Evolutionary conservation across 2,113 vertebrate species (phyloP).

Genomic region (Apistogramma diplotaenia): DNA sequence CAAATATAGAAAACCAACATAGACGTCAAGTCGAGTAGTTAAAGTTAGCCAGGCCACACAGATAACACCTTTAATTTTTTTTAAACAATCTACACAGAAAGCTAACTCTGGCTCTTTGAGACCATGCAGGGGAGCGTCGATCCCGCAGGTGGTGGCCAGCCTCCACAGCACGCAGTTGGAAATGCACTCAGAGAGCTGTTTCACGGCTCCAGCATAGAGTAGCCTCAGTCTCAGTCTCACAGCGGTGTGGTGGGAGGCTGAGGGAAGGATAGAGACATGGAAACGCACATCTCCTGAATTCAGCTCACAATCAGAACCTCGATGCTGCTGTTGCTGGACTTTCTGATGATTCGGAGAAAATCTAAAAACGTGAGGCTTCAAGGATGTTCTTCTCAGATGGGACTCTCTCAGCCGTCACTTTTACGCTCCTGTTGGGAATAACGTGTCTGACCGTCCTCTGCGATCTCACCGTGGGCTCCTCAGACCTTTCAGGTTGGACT

Average conservation of each 20-base stretch:
- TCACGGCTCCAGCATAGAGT: not conserved
- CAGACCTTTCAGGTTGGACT: slow-evolving; percentile 82
- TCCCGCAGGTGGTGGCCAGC: slow-evolving; percentile 68
- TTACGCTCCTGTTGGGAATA: slow-evolving; percentile 80
- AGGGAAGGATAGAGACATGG: slow-evolving; percentile 60
- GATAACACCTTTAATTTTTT: too few species aligned
- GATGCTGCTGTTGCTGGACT: slow-evolving; percentile 22
- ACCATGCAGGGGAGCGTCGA: slow-evolving; percentile 50
- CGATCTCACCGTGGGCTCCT: slow-evolving; percentile 76
- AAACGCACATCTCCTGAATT: slow-evolving; percentile 45
- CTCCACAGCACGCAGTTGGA: slow-evolving; percentile 44
- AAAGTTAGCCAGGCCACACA: not conserved
- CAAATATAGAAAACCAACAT: not conserved
- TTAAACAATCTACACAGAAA: not conserved
- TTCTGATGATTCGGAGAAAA: slow-evolving; percentile 51
- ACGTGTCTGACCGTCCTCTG: slow-evolving; percentile 75
- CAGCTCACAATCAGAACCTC: slow-evolving; percentile 26
- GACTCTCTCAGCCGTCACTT: slow-evolving; percentile 73
- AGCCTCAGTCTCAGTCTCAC: slow-evolving; percentile 6
- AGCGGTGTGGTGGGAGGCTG: slow-evolving; percentile 48
- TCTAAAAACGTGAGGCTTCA: slow-evolving; percentile 64
- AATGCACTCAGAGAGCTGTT: not conserved
- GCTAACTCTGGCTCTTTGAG: slow-evolving; percentile 47
- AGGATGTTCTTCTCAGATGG: slow-evolving; percentile 85
- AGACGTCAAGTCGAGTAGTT: not conserved